These are phyloP conservation scores for Discoglossus pictus DNA, from an alignment of 2,797 vertebrate genomes.

Conservation along the genomic window DNA sequence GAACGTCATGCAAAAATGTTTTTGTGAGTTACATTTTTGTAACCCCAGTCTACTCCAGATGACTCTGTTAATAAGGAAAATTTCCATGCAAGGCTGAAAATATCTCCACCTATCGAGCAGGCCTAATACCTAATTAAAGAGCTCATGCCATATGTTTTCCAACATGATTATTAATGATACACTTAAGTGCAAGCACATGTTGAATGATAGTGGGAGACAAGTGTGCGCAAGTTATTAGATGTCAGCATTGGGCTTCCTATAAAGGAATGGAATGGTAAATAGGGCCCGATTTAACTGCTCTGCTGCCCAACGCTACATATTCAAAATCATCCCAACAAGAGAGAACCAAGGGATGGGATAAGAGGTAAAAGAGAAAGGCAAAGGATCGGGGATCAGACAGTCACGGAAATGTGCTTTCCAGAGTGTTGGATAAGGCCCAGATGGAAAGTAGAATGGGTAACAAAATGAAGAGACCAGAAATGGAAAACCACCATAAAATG, in stretches of 20 bases:
- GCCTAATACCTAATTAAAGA: background rate
- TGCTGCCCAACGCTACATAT: no score
- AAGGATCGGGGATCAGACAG: no score
- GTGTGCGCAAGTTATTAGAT: background rate
- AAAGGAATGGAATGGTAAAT: background rate
- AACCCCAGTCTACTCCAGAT: background rate
- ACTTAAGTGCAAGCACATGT: slow-evolving; percentile 47
- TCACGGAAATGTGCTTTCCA: no score
- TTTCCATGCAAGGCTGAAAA: slow-evolving; percentile 25
- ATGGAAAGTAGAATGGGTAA: no score
- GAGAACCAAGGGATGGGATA: no score
- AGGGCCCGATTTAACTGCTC: no score
- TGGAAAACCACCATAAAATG: no score
- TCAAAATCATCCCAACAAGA: no score
- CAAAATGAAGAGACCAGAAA: no score
- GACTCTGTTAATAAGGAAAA: slow-evolving; percentile 33
- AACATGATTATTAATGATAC: slow-evolving; percentile 40
- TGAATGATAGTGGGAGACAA: slow-evolving; percentile 23
- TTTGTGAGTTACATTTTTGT: slow-evolving; percentile 20
- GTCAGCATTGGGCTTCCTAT: slow-evolving; percentile 10
- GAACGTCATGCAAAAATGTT: slow-evolving; percentile 25
- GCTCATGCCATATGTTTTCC: slow-evolving; percentile 27
- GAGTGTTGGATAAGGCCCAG: no score
- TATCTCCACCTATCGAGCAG: background rate
- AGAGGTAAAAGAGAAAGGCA: no score